These are phyloP conservation scores for Ichneumoninae sp. DNA, from an alignment of 2,888 invertebrate genomes.

Conservation along the genomic window DNA sequence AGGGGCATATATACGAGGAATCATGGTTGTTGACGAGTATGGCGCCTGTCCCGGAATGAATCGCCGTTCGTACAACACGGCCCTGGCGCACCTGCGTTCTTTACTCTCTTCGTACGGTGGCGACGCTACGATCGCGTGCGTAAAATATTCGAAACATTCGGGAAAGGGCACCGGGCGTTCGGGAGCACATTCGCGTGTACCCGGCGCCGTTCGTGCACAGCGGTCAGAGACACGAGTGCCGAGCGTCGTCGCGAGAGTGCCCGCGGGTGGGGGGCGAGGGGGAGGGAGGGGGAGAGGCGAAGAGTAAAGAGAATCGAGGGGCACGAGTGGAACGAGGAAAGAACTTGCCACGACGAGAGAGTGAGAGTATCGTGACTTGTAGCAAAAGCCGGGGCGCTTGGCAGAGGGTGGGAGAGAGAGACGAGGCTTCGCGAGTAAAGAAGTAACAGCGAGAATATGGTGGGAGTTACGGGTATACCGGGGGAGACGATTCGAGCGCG, in stretches of 20 bases:
- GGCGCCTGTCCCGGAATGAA: background rate
- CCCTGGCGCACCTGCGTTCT: constrained; percentile 62
- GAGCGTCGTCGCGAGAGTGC: constrained; percentile 38
- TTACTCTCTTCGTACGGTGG: constrained; percentile 74
- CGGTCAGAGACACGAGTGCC: constrained; percentile 82
- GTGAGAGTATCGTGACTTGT: constrained; percentile 9
- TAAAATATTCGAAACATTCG: constrained; percentile 75
- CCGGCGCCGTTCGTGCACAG: constrained; percentile 85
- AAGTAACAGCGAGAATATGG: constrained; percentile 8
- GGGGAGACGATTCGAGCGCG: constrained; percentile 30
- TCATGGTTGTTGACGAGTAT: constrained; percentile 14
- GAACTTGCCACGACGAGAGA: constrained; percentile 14
- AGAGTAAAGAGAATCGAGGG: constrained; percentile 48
- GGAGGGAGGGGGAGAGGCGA: constrained; percentile 84
- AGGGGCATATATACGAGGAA: background rate
- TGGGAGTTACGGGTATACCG: constrained; percentile 28
- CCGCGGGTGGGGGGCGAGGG: constrained; percentile 76
- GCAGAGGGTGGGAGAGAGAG: constrained; percentile 11
- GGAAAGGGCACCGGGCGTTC: constrained; percentile 70
- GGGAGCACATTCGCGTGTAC: constrained; percentile 76
- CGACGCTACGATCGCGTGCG: constrained; percentile 70
- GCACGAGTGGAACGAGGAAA: constrained; percentile 10
- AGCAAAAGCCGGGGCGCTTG: constrained; percentile 1
- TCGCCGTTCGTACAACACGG: constrained; percentile 22
- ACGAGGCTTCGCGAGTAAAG: constrained; percentile 23